Evolutionary conservation across 2,113 vertebrate species (phyloP).

Genomic region (Dipodomys ordii): DNA sequence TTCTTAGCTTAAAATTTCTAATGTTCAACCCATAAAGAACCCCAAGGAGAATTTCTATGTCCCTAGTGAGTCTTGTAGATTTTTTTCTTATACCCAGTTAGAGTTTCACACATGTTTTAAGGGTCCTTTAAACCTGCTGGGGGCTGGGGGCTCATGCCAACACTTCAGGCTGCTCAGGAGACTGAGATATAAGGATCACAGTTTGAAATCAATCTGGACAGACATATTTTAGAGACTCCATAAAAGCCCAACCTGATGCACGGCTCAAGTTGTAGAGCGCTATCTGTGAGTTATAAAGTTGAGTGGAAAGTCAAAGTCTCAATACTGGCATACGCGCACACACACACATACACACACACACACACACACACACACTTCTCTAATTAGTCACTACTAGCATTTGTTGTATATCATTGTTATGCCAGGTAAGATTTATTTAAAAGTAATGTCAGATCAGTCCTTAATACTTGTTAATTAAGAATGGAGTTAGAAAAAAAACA

Average conservation of each 20-base stretch:
- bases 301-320: too few species aligned
- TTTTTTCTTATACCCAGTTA: not conserved
- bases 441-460: not conserved
- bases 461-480: not conserved
- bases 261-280: too few species aligned
- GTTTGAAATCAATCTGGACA: too few species aligned
- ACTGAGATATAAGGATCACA: too few species aligned
- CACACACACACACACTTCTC: too few species aligned
- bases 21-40: not conserved
- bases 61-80: not conserved
- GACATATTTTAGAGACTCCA: not conserved
- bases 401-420: not conserved
- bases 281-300: too few species aligned
- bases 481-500: not conserved
- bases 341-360: too few species aligned
- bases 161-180: too few species aligned
- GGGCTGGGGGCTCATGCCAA: too few species aligned
- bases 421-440: not conserved
- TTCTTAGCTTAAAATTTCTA: constrained; percentile 3
- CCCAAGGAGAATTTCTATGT: not conserved
- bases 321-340: too few species aligned
- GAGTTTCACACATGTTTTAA: not conserved
- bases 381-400: not conserved
- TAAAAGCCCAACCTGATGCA: too few species aligned
- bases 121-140: too few species aligned